Evolutionary conservation across 2,113 vertebrate species (phyloP).

Genomic region (Catharus bicknelli): DNA sequence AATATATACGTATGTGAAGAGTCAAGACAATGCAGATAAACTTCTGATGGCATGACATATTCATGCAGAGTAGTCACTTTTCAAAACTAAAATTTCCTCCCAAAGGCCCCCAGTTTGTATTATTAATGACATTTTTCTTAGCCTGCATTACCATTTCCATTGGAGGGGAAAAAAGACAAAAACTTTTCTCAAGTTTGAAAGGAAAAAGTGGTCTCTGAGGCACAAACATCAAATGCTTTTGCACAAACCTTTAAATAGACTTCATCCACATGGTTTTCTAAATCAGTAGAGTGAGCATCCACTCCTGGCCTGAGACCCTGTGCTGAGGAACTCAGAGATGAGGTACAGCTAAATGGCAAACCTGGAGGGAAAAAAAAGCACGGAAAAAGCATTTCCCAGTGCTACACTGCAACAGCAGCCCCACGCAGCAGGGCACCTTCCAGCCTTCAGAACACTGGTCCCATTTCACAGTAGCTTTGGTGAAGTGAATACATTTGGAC

Average conservation of each 20-base stretch:
- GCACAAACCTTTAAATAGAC: neutral
- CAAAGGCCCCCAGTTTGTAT: neutral
- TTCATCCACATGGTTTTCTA: neutral
- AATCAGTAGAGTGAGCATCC: neutral
- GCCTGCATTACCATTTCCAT: constrained; percentile 5
- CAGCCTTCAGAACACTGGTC: neutral
- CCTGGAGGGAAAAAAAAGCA: neutral
- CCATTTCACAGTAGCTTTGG: neutral
- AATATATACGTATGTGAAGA: constrained; percentile 36
- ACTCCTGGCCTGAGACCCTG: neutral
- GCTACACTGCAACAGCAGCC: neutral
- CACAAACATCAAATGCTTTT: neutral
- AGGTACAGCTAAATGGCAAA: neutral
- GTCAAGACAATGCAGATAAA: constrained; percentile 56
- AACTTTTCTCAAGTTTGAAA: constrained; percentile 7
- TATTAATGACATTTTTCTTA: constrained; percentile 51
- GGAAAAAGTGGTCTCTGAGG: neutral
- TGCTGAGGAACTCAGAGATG: neutral
- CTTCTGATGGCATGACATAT: constrained; percentile 29
- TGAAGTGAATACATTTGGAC: neutral
- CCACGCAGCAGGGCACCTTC: neutral
- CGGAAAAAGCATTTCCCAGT: neutral
- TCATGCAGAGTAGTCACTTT: constrained; percentile 39
- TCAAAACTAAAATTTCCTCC: constrained; percentile 24
- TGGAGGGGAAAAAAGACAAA: constrained; percentile 29